phyloP scores from a whole-genome alignment of 2,113 vertebrate genomes.

The Meleagris gallopavo region DNA sequence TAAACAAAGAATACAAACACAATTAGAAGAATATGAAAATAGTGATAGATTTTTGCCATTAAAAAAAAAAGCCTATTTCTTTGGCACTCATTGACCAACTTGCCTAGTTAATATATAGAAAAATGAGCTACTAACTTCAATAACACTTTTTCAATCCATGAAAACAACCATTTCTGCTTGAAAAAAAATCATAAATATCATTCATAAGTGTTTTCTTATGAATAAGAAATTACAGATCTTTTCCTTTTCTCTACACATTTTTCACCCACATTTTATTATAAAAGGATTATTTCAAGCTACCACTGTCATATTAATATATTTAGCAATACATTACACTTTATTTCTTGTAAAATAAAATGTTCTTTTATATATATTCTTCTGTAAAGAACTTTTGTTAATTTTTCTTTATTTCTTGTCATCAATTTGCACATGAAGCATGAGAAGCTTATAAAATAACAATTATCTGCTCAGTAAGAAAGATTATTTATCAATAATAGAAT shows the following conservation, averaged over 20 bases:
- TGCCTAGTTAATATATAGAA: neutral
- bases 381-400: neutral
- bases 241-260: slow-evolving; percentile 2
- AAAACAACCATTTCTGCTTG: neutral
- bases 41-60: neutral
- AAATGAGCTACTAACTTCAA: neutral
- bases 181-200: neutral
- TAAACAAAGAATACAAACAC: neutral
- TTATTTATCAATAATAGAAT: slow-evolving; percentile 9
- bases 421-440: neutral
- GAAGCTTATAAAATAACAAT: neutral
- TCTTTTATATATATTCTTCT: neutral
- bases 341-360: neutral
- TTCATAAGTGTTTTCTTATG: neutral
- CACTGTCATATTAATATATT: neutral
- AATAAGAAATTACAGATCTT: neutral
- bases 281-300: neutral
- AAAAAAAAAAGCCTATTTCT: neutral
- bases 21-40: neutral
- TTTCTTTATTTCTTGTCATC: slow-evolving; percentile 21
- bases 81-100: neutral
- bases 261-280: neutral
- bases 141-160: neutral
- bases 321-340: neutral
- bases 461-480: neutral